Conservation (phyloP, 2,113 vertebrate species). For the Eublepharis macularius region DNA sequence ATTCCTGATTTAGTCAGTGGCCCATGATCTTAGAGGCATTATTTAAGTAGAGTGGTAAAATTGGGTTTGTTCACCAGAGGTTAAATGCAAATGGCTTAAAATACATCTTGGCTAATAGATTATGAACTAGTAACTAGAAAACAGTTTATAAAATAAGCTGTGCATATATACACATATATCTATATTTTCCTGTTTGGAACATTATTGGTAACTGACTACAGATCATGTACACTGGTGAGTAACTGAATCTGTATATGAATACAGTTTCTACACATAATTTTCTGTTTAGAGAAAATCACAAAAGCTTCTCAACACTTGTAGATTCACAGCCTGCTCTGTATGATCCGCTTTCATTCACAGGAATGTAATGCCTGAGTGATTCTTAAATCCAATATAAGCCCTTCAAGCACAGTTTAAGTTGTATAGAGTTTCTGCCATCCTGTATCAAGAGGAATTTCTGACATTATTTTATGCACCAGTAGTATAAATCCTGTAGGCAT, state of each 20-base stretch:
- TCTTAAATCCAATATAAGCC: constrained; percentile 24
- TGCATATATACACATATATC: constrained; percentile 8
- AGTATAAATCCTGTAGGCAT: neutral
- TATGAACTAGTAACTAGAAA: neutral
- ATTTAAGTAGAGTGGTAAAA: neutral
- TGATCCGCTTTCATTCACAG: constrained; percentile 6
- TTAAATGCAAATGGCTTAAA: neutral
- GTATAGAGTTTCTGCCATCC: neutral
- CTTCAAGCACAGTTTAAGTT: neutral
- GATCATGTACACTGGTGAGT: constrained; percentile 13
- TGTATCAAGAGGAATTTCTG: neutral
- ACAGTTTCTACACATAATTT: constrained; percentile 36
- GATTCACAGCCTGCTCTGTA: neutral
- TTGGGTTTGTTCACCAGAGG: neutral
- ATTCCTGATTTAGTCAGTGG: neutral
- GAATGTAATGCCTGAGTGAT: neutral
- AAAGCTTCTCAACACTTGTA: neutral
- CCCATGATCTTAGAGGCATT: neutral
- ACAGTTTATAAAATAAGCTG: neutral
- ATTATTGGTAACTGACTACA: constrained; percentile 55
- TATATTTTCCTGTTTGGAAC: constrained; percentile 61
- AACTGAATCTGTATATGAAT: constrained; percentile 43
- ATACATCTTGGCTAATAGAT: neutral
- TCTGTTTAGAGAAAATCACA: neutral
- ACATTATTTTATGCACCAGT: neutral